Conservation (phyloP, 2,113 vertebrate genomes). For the Canis aureus region DNA sequence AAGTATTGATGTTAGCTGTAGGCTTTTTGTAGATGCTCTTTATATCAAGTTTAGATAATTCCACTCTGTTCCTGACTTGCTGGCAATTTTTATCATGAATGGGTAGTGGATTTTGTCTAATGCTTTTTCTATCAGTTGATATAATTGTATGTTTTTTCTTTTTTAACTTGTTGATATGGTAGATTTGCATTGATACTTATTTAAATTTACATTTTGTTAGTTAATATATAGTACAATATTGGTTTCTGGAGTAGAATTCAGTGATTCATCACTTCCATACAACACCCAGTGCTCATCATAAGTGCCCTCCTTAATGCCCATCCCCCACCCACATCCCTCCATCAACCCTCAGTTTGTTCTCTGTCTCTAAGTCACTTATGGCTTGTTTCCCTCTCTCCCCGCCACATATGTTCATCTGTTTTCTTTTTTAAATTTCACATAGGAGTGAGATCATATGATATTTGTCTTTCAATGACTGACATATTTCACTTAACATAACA, state of each 20-base stretch:
- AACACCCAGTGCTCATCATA: not conserved
- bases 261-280: not conserved
- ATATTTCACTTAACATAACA: too few species aligned
- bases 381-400: not conserved
- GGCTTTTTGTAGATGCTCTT: not conserved
- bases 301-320: not conserved
- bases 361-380: not conserved
- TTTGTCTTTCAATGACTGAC: too few species aligned
- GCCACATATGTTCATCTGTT: too few species aligned
- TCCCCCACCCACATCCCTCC: not conserved
- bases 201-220: not conserved
- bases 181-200: not conserved
- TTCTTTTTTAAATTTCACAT: too few species aligned
- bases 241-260: not conserved
- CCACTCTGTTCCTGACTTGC: not conserved
- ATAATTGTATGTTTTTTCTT: not conserved
- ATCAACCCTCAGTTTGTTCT: not conserved
- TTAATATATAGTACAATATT: not conserved
- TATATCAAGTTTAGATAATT: slow-evolving; percentile 16
- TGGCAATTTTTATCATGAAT: not conserved
- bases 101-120: slow-evolving; percentile 1
- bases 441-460: too few species aligned
- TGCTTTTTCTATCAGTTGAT: slow-evolving; percentile 29
- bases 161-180: slow-evolving; percentile 22
- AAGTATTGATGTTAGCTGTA: not conserved